Percentiles rank a stretch among this genome's conserved stretches.
phyloP scores from a whole-genome alignment of 2,888 invertebrate genomes.

The Kryphioiulus occultus region DNA sequence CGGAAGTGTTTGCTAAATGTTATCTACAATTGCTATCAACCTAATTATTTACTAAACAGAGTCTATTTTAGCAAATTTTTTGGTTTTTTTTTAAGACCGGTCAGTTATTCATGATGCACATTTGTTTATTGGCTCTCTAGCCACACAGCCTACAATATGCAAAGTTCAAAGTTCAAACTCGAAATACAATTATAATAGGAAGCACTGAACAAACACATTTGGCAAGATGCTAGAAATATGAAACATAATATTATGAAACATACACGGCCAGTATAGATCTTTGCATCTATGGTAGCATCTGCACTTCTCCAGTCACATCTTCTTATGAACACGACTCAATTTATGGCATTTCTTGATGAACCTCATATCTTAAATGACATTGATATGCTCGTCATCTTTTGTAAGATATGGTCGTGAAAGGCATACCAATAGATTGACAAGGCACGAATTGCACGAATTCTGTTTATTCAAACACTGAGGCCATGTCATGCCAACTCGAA shows the following conservation, averaged over 20 bases:
- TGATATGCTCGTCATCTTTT: too few species aligned
- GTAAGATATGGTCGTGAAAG: too few species aligned
- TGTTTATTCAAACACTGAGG: too few species aligned
- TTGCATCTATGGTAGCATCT: background rate
- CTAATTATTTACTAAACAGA: background rate
- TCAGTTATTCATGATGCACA: background rate
- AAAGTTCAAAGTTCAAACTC: background rate
- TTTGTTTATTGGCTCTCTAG: background rate
- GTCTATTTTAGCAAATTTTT: background rate
- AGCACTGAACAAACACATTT: background rate
- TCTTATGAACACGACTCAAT: background rate
- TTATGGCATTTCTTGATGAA: too few species aligned
- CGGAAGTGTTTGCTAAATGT: background rate
- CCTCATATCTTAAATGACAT: too few species aligned
- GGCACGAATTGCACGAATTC: too few species aligned
- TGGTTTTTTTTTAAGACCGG: too few species aligned
- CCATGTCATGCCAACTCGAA: too few species aligned
- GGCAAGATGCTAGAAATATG: background rate
- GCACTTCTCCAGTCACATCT: background rate
- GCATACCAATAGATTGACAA: too few species aligned
- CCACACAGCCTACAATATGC: too few species aligned
- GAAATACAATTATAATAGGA: background rate
- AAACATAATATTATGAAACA: background rate
- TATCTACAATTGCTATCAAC: background rate
- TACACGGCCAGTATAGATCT: background rate